Conservation (phyloP, 1,140 invertebrate genomes). For the Papilio aristodemus region DNA sequence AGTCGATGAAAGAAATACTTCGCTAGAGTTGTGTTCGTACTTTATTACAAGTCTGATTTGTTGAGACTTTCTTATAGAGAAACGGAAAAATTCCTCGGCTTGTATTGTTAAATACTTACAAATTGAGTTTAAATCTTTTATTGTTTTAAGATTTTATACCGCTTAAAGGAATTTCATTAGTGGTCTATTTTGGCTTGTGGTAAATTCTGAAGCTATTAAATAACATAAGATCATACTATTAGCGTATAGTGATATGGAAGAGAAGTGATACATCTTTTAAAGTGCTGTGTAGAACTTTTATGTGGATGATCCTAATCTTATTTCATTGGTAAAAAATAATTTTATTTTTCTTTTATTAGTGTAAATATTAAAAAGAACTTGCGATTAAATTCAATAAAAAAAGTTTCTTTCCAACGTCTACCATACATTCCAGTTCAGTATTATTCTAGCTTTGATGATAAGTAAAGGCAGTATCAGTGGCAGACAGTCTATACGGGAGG, state of each 20-base stretch:
- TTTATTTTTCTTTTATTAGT: too few species aligned
- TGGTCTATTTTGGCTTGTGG: neutral
- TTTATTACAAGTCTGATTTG: slow-evolving; percentile 61
- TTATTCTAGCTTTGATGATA: slow-evolving; percentile 29
- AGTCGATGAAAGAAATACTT: slow-evolving; percentile 69
- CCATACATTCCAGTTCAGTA: neutral
- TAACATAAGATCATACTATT: too few species aligned
- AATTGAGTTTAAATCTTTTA: neutral
- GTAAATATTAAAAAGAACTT: too few species aligned
- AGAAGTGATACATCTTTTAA: too few species aligned
- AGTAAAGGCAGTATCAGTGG: slow-evolving; percentile 38
- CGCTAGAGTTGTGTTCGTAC: slow-evolving; percentile 48
- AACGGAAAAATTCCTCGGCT: slow-evolving; percentile 38
- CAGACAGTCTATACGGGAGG: slow-evolving; percentile 40
- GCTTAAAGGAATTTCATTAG: neutral
- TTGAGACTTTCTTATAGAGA: slow-evolving; percentile 40
- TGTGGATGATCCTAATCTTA: too few species aligned
- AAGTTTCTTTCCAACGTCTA: neutral
- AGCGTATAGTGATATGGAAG: too few species aligned
- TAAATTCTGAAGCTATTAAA: neutral
- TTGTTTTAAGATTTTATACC: neutral
- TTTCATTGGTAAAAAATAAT: too few species aligned
- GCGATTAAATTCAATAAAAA: neutral
- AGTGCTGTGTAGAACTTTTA: too few species aligned
- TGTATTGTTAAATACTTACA: slow-evolving; percentile 34